phyloP scores from a whole-genome alignment of 92 coral and sea anemone genomes.

The Micromussa lordhowensis region DNA sequence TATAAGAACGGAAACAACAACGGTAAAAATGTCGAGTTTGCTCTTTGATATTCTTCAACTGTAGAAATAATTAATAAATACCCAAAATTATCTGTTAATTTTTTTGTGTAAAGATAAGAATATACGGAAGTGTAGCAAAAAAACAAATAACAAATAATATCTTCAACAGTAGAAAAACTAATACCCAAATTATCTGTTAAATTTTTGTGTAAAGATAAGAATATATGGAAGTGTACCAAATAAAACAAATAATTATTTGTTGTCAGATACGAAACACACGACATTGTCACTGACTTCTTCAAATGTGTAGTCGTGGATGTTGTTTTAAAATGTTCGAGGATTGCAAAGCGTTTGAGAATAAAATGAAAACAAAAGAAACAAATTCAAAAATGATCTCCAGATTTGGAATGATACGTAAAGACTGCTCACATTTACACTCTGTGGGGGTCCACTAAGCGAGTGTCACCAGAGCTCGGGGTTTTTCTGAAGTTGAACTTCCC shows the following conservation, averaged over 20 bases:
- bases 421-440: background rate
- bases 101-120: background rate
- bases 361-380: background rate
- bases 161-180: no score
- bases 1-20: background rate
- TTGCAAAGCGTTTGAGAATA: background rate
- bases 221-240: background rate
- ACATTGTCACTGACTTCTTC: background rate
- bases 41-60: background rate
- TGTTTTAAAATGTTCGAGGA: background rate
- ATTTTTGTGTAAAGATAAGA: no score
- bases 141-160: no score
- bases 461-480: background rate
- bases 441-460: background rate
- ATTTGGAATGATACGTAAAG: background rate
- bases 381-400: background rate
- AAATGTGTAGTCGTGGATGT: background rate
- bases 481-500: conserved; percentile 28
- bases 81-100: background rate
- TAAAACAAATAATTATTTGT: background rate
- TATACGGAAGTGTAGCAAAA: background rate
- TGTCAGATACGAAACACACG: background rate
- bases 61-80: background rate
- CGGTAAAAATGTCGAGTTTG: background rate
- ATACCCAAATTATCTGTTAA: no score